phyloP scores from a whole-genome alignment of 2,888 invertebrate genomes.

The Lordiphosa fenestrarum region DNA sequence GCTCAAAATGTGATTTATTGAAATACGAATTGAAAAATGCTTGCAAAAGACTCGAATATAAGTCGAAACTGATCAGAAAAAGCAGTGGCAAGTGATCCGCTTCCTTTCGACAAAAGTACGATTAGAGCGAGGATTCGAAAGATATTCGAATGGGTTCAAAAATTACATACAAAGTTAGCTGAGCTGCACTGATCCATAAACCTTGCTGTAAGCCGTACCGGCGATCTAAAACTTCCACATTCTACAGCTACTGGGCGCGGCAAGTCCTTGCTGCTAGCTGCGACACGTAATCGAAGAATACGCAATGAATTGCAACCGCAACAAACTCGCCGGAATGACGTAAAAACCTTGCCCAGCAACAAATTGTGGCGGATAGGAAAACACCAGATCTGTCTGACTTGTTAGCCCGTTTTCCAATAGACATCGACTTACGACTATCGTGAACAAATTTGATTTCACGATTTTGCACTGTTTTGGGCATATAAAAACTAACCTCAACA shows the following conservation, averaged over 20 bases:
- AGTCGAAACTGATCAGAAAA: too few relatives aligned
- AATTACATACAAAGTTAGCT: too few relatives aligned
- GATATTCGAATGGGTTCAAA: too few relatives aligned
- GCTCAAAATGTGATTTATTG: too few relatives aligned
- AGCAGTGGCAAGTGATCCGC: too few relatives aligned
- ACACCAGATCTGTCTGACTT: conserved; percentile 24
- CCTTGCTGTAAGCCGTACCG: too few relatives aligned
- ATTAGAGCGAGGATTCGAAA: too few relatives aligned
- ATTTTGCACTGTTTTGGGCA: conserved; percentile 42
- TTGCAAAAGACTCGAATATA: too few relatives aligned
- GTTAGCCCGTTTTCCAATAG: conserved; percentile 40
- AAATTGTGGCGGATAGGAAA: conserved; percentile 29
- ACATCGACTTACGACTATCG: conserved; percentile 39
- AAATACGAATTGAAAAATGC: too few relatives aligned
- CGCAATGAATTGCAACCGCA: conserved; percentile 54
- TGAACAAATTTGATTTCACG: conserved; percentile 53
- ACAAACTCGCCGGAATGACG: conserved; percentile 48
- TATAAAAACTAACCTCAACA: conserved; percentile 17
- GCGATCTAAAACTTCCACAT: conserved; percentile 20
- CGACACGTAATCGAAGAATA: conserved; percentile 54
- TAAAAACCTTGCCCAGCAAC: conserved; percentile 29
- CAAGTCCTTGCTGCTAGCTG: conserved; percentile 21
- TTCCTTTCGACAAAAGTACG: too few relatives aligned
- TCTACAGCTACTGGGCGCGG: conserved; percentile 27
- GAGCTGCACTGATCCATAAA: too few relatives aligned